phyloP scores from a whole-genome alignment of 2,113 vertebrate genomes.

The Sorex araneus region DNA sequence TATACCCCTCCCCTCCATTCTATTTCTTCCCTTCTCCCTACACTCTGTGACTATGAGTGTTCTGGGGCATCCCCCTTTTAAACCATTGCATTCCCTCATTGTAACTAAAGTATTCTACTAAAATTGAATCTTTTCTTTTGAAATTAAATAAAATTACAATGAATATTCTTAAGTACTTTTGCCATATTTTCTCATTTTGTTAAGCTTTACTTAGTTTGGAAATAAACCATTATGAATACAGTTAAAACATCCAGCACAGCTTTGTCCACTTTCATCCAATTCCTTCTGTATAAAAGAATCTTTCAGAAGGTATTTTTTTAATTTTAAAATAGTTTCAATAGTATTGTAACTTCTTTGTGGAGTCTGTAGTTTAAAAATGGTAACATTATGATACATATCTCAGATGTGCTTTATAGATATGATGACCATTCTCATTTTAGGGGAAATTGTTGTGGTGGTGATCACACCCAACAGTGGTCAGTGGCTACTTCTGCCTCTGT shows the following conservation, averaged over 20 bases:
- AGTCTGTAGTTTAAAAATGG: too few relatives aligned
- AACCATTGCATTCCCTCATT: neutral
- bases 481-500: too few relatives aligned
- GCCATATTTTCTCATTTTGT: neutral
- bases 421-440: neutral
- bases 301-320: neutral
- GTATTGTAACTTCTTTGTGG: neutral
- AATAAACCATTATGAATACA: neutral
- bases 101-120: neutral
- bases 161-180: constrained; percentile 4
- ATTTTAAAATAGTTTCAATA: constrained; percentile 5
- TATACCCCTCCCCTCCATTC: too few relatives aligned
- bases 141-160: constrained; percentile 34
- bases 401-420: neutral
- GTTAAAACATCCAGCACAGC: neutral
- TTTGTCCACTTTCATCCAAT: neutral
- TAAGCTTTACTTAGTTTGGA: constrained; percentile 26
- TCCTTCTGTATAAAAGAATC: neutral
- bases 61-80: too few relatives aligned
- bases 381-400: too few relatives aligned
- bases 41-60: too few relatives aligned
- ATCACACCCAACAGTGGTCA: too few relatives aligned
- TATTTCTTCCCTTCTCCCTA: neutral
- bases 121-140: constrained; percentile 14
- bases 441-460: too few relatives aligned